phyloP scores from a whole-genome alignment of 2,113 vertebrate species.

The Brachionichthys hirsutus region DNA sequence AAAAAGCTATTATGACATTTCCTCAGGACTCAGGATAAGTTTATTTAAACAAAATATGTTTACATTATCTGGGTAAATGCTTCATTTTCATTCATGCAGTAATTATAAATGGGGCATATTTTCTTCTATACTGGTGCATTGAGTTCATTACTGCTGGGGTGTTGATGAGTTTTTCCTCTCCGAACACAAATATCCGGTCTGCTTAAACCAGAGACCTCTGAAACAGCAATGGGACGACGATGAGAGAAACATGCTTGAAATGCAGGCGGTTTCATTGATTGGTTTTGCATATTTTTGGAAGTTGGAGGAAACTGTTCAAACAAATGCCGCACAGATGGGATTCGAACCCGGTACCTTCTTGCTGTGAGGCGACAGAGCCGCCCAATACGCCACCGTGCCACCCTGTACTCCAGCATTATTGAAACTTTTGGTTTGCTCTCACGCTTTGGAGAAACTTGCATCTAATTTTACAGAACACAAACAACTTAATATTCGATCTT shows the following conservation, averaged over 20 bases:
- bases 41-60: conserved; percentile 40
- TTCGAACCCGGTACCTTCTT: too few species aligned
- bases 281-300: too few species aligned
- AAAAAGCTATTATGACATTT: conserved; percentile 29
- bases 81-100: conserved; percentile 25
- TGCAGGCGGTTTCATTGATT: too few species aligned
- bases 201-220: conserved; percentile 5
- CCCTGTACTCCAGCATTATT: too few species aligned
- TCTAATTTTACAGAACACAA: too few species aligned
- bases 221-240: neutral
- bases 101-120: conserved; percentile 24
- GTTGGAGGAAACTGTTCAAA: too few species aligned
- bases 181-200: conserved; percentile 23
- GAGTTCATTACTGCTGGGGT: conserved; percentile 28
- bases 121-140: conserved; percentile 8
- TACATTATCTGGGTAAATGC: conserved; percentile 28
- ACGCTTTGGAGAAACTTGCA: too few species aligned
- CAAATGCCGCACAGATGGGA: too few species aligned
- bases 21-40: conserved; percentile 6
- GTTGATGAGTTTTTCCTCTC: conserved; percentile 21
- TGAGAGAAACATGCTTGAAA: neutral
- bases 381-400: too few species aligned
- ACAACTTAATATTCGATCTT: too few species aligned
- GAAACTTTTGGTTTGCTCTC: too few species aligned
- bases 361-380: too few species aligned